Base-by-base conservation (phyloP, 2,888 invertebrate genomes). In the Chalcis sispes region DNA sequence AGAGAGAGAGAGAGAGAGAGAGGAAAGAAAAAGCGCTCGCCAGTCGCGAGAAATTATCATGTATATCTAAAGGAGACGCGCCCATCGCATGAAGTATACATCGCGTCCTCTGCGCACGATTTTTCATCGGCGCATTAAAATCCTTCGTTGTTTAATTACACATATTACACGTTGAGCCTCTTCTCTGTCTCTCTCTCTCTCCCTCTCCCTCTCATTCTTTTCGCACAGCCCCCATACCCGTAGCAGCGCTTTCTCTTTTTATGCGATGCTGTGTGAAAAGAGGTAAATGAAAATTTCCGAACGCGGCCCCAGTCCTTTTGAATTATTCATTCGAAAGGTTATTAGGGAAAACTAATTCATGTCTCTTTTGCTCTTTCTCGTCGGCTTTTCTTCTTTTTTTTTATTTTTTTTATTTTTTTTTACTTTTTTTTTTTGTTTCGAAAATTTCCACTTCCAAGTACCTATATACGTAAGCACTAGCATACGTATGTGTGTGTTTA, bases 121-220 rank as follows among this genome's bases (percentile, higher is more conserved):
- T 84, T 82, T 83, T 82, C 82, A 80, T 80, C 61, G 66, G 67
- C 72, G 77, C 75, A 73, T 73, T 52, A 61, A 52, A 67, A 54
- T 32, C 56, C 3, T 18, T 27, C 27, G 54, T 23, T 56, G 23
- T 23, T 5, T 20, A 36, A 70, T 46, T 32, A 20, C 56, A 42
- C 15, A 36, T 42, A 42, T 13, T 13, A 2, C 15, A 23, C 13
- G 18, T 52, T 52, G n/a, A 25, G 25, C 13, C 13, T 36, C 25
- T 18, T 15, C 10, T 40, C 25, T 15, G 2, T 42, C 40, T n/a
- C 20, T 32, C 23, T n/a, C 8, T 61, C 27, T 52, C 36, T 40
- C n/a, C 36, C 23, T 18, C 48, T 59, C 40, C 18, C 13, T 48
- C 48, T 18, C 8, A 15, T 10, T 42, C 29, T 54, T 7, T 25